Evolutionary conservation across 1,140 invertebrate species (phyloP), one percentile per base, ranked within the genome.

Genomic region (Telenomus remus): DNA sequence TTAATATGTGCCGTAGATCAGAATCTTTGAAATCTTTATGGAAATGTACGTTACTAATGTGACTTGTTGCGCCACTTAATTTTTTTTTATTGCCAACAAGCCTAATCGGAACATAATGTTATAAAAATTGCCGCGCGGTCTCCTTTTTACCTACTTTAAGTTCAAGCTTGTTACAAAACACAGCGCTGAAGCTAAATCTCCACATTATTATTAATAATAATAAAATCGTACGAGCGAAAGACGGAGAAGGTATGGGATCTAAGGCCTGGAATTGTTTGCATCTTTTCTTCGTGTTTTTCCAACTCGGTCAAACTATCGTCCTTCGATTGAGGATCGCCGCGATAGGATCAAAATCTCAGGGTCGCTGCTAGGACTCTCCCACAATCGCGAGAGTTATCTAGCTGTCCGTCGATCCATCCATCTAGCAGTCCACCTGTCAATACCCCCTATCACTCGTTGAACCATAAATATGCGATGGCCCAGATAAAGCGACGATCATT

Each of bases 321-420:
- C 78, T 79, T 79, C 78, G 66, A 79, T 79, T 59, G 63, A 78
- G 70, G 59, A 80, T 80, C 71, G 66, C 57, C 56, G 68, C 63
- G 78, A 80, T 80, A 78, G 71, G 68, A 75, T 80, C 78, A 54
- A 77, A 77, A 80, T 78, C 78, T 79, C 69, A 74, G 68, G 77
- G 77, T 73, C 72, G 60, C 68, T 64, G 69, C n/a, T 64, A 73
- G 77, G 65, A 76, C 76, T 79, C 76, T 75, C 76, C 76, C 71
- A 71, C 71, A 70, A 39, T 50, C 64, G 60, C 63, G 69, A 61
- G 72, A 68, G 69, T 55, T 68, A 72, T 68, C 63, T 63, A 65
- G 37, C 63, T 13, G 47, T 66, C 68, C 57, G 35, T 72, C 63
- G 50, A 69, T 68, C 72, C 64, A 76, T 75, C 68, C 65, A 76